Evolutionary conservation across 2,888 invertebrate genomes (phyloP), one percentile per base, ranked within the genome.

Genomic region (Metallyticus violacea): DNA sequence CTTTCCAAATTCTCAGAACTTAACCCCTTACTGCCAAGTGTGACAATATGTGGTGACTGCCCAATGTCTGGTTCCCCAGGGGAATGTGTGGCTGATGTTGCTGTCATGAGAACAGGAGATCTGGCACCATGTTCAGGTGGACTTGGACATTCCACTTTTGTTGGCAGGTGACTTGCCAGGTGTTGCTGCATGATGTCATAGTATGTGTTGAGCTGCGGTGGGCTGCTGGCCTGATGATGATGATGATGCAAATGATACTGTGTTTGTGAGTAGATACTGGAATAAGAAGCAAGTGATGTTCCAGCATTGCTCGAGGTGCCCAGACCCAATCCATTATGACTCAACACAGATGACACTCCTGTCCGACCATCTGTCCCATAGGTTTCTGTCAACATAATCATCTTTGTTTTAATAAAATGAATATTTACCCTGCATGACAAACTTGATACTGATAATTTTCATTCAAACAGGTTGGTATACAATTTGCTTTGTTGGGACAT

Each of bases 91-190:
- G n/a, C n/a, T n/a, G n/a, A n/a, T 9, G 40, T 15, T 2, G 40
- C 40, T 0, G 91, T 89, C 1, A 90, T 89, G 86, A 91, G 89
- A 26, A 90, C 90, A 0, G 91, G 91, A 0, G 92, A 92, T 27
- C 90, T 90, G 4, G 90, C 90, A 2, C 89, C 86, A n/a, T 79
- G 84, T n/a, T 85, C 85, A 0, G 90, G 89, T 9, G 91, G 91
- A 5, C 91, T 91, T 0, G 91, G 90, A 79, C 91, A 91, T 86
- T 91, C 91, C 40, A 91, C 89, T 86, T 92, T 91, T 3, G 91
- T 90, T 9, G 91, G 91, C 62, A 83, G 77, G 26, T 90, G 89
- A 25, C 89, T 79, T 9, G 40, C 40, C 22, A 89, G 87, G 85
- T 91, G 89, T 9, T 88, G 88, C n/a, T 87, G 86, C 26, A 90